Evolutionary conservation across 2,113 vertebrate genomes (phyloP).

Genomic region (Cyanoliseus patagonus): DNA sequence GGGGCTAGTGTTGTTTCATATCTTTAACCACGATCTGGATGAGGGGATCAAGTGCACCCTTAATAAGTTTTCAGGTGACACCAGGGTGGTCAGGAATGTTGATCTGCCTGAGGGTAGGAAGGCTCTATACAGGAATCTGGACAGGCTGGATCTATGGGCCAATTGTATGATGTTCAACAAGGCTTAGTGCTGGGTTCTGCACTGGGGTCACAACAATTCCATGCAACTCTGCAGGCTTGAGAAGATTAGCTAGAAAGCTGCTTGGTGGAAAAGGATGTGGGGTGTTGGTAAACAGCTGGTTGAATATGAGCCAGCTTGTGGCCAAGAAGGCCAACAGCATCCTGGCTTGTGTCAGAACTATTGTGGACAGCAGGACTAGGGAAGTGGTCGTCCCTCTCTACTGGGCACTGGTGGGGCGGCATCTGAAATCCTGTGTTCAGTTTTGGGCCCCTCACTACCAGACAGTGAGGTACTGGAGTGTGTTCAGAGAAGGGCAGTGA

Average conservation of each 20-base stretch:
- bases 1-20: not conserved
- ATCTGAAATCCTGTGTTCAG: not conserved
- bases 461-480: not conserved
- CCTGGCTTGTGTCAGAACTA: not conserved
- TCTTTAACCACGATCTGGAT: not conserved
- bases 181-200: not conserved
- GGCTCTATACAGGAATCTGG: not conserved
- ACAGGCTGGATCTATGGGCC: not conserved
- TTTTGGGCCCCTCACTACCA: not conserved
- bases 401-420: not conserved
- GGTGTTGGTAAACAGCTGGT: not conserved
- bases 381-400: not conserved
- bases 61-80: not conserved
- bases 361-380: not conserved
- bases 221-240: not conserved
- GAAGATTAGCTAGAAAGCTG: not conserved
- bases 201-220: not conserved
- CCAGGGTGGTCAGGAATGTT: not conserved
- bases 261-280: not conserved
- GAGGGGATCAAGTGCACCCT: not conserved
- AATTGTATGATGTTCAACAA: not conserved
- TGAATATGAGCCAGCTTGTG: not conserved
- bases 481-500: not conserved
- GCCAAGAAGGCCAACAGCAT: not conserved
- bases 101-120: not conserved